Percentiles rank a stretch among this genome's conserved stretches.
phyloP scores from a whole-genome alignment of 2,113 vertebrate genomes.

The Platycercus adscitus region DNA sequence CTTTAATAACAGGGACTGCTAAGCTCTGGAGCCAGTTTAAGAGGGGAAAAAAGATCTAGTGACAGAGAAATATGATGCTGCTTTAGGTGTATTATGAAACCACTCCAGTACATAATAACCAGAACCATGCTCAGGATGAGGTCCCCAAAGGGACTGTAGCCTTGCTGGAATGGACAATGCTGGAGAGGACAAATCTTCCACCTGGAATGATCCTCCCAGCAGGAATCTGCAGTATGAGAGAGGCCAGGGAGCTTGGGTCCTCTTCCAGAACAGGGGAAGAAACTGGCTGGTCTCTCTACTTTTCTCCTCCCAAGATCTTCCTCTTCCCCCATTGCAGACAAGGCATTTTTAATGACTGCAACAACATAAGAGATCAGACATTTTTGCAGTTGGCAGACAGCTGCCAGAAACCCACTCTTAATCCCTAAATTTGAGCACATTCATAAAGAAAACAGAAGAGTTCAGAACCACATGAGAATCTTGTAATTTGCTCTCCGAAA shows the following conservation, averaged over 20 bases:
- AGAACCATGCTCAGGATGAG: not conserved
- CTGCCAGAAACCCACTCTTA: not conserved
- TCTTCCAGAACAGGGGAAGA: not conserved
- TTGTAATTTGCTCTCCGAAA: slow-evolving; percentile 21
- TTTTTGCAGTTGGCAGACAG: not conserved
- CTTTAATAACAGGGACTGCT: not conserved
- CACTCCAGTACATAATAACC: not conserved
- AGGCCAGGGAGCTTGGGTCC: not conserved
- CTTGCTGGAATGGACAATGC: accelerated
- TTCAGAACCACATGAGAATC: not conserved
- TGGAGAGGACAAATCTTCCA: not conserved
- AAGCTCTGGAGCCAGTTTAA: not conserved
- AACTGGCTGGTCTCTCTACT: not conserved
- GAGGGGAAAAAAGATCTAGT: too few relatives aligned
- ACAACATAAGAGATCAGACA: accelerated
- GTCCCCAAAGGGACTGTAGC: not conserved
- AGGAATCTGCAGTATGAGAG: not conserved
- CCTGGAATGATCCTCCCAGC: not conserved
- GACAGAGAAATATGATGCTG: not conserved
- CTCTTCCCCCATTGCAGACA: not conserved
- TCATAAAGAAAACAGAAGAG: not conserved
- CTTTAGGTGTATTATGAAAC: not conserved
- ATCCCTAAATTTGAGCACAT: not conserved
- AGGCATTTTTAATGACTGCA: not conserved
- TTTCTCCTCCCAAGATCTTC: not conserved